phyloP scores from a whole-genome alignment of 2,113 vertebrate genomes.

The Acanthisitta chloris region DNA sequence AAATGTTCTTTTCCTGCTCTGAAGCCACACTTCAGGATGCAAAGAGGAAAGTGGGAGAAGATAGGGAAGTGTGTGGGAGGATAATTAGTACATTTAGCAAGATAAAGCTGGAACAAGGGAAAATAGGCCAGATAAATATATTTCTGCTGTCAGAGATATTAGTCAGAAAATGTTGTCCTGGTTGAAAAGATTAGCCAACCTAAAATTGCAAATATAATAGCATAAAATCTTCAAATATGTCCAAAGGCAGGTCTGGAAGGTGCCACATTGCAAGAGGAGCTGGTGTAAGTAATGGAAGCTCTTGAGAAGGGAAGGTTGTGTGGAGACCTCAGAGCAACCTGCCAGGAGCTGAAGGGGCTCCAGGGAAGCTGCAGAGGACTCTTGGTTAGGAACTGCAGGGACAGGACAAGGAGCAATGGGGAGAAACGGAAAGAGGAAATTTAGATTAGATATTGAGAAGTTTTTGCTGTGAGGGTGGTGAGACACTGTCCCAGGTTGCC shows the following conservation, averaged over 20 bases:
- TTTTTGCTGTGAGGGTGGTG: too few relatives aligned
- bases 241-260: neutral
- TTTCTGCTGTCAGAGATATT: neutral
- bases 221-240: neutral
- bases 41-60: neutral
- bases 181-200: neutral
- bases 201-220: neutral
- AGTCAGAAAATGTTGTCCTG: neutral
- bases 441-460: too few relatives aligned
- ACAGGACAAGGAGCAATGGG: too few relatives aligned
- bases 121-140: neutral
- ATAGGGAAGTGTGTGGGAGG: neutral
- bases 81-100: conserved; percentile 17
- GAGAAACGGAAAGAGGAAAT: too few relatives aligned
- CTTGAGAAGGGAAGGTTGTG: too few relatives aligned
- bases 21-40: neutral
- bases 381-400: too few relatives aligned
- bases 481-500: too few relatives aligned
- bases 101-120: neutral
- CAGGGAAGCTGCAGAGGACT: too few relatives aligned
- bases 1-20: neutral
- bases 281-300: neutral
- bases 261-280: neutral
- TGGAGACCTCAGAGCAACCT: too few relatives aligned
- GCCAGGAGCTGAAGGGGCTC: too few relatives aligned